phyloP scores from a whole-genome alignment of 2,797 vertebrate species.

The Premnoplex brunnescens region DNA sequence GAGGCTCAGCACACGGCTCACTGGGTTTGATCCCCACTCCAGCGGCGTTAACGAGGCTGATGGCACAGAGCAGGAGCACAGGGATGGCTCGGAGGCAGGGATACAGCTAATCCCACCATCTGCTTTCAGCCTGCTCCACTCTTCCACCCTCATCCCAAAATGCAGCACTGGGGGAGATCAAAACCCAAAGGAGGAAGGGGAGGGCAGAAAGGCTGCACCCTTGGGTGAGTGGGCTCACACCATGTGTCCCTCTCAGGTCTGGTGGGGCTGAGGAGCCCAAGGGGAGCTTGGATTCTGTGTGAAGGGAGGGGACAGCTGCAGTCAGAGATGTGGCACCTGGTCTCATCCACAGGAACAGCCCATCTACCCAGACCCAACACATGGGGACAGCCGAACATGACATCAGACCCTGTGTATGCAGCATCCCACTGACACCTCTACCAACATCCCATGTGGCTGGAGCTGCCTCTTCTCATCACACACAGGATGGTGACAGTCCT shows the following conservation, averaged over 20 bases:
- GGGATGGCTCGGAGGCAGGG: neutral
- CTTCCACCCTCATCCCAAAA: neutral
- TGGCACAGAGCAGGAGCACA: slow-evolving; percentile 22
- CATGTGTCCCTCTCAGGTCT: accelerated
- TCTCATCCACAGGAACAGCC: neutral
- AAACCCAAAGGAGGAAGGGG: neutral
- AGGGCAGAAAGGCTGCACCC: neutral
- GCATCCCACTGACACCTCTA: neutral
- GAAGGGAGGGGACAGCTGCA: neutral
- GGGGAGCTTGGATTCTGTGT: neutral
- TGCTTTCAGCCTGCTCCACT: neutral
- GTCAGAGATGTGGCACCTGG: neutral
- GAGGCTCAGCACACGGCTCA: slow-evolving; percentile 35
- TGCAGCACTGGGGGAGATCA: neutral
- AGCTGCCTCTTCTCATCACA: accelerated
- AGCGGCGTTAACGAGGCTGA: neutral
- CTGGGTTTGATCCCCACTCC: slow-evolving; percentile 32
- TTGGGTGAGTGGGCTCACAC: accelerated
- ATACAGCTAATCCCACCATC: neutral
- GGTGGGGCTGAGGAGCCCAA: accelerated
- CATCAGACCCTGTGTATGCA: neutral
- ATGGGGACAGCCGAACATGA: accelerated
- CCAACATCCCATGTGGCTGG: accelerated
- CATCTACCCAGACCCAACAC: accelerated
- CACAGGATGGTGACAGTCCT: neutral